Conservation (phyloP, 2,888 invertebrate species). For the Stomorhina lunata region DNA sequence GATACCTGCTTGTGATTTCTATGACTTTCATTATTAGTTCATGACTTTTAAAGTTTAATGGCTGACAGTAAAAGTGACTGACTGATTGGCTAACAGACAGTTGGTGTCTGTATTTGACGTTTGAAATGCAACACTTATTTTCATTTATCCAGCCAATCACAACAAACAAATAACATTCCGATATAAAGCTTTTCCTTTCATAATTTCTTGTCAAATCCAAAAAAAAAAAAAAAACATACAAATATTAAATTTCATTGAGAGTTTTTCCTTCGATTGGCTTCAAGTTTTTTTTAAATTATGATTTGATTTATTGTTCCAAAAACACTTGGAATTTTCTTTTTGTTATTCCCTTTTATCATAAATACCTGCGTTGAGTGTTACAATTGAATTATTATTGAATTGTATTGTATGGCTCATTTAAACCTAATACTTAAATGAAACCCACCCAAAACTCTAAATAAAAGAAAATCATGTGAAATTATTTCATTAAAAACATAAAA, state of each 20-base stretch:
- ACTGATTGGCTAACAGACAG: too few relatives aligned
- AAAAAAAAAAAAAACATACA: too few relatives aligned
- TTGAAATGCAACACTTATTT: background rate
- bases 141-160: background rate
- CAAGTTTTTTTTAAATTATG: background rate
- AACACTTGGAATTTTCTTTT: background rate
- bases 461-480: constrained; percentile 1
- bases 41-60: background rate
- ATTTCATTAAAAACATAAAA: background rate
- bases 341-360: background rate
- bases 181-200: background rate
- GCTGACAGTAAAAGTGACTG: too few relatives aligned
- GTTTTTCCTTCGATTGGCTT: background rate
- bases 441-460: background rate
- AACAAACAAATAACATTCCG: constrained; percentile 1
- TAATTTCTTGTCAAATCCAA: background rate
- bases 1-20: background rate
- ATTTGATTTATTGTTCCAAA: too few relatives aligned
- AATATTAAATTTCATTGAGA: background rate
- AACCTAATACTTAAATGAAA: constrained; percentile 4
- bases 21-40: background rate
- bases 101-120: background rate
- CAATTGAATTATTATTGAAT: constrained; percentile 33
- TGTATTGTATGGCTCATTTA: constrained; percentile 21
- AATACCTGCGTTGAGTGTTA: constrained; percentile 28